Evolutionary conservation across 2,888 invertebrate genomes (phyloP), one percentile per base, ranked within the genome.

Genomic region (Cosmia trapezina): DNA sequence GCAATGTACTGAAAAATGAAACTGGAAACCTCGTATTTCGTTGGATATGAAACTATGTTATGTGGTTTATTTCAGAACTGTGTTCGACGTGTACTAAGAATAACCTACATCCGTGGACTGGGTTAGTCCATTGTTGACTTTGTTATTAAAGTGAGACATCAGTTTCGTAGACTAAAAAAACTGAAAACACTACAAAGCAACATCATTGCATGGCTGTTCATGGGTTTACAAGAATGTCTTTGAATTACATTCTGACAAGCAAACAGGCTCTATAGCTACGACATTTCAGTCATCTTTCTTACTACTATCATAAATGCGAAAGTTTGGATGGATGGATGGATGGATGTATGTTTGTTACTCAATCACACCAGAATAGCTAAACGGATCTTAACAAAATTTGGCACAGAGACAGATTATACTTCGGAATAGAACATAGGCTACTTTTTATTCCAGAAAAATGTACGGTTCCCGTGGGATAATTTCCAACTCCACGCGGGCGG

Each of bases 1-100:
- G 49, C 60, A 83, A 77, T 80, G 65, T 51, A 81, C 57, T 75
- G 57, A 71, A 70, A 83, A 77, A 80, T 72, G 41, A 69, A 71
- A 67, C 62, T 53, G 4, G n/a, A 60, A 62, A 59, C 12, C 37
- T 62, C 41, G 19, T 62, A 70, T 66, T 76, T 68, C 59, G 61
- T 74, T 33, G 49, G 53, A 51, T 71, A n/a, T 62, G 33, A 47
- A 61, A 49, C 33, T 54, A 33, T 53, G 22, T 62, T 47, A 53
- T 19, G 12, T 33, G 43, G 47, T 66, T 71, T 12, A 19, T 76
- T 71, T 68, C 53, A 56, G 53, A 76, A 62, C 61, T 70, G 33
- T 47, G 9, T 66, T 64, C 33, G 49, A 60, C 37, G 12, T 73
- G 37, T 49, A 19, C 49, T 59, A 69, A 28, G 11, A 49, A 56